These are phyloP conservation scores for Syritta pipiens DNA, from an alignment of 2,888 invertebrate genomes.

Conservation along the genomic window DNA sequence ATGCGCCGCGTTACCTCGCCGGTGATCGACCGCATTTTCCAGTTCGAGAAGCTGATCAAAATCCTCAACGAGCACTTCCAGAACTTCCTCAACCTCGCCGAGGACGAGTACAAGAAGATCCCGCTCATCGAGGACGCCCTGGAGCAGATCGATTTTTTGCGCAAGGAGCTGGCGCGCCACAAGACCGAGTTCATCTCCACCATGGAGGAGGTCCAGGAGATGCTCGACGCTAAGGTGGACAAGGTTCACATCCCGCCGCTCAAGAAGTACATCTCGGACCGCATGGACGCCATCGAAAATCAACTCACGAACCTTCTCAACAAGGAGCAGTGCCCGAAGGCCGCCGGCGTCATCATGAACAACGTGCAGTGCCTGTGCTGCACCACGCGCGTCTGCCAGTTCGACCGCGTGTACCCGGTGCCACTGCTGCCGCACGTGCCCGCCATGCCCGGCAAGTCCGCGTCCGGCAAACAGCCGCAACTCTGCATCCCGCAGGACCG, in stretches of 20 bases:
- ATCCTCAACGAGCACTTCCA: slow-evolving; percentile 72
- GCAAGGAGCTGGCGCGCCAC: slow-evolving; percentile 70
- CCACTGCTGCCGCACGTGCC: slow-evolving; percentile 70
- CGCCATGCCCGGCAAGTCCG: slow-evolving; percentile 61
- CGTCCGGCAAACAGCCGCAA: neutral
- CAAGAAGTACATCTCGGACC: slow-evolving; percentile 74
- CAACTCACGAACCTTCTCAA: slow-evolving; percentile 70
- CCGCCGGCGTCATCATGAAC: slow-evolving; percentile 74
- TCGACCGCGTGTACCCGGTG: slow-evolving; percentile 12
- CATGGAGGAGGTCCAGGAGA: slow-evolving; percentile 78
- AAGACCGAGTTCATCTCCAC: slow-evolving; percentile 73
- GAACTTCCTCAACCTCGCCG: slow-evolving; percentile 71
- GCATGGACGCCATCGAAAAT: slow-evolving; percentile 71
- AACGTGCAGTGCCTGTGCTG: slow-evolving; percentile 75
- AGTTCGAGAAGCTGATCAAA: slow-evolving; percentile 70
- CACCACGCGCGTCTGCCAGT: slow-evolving; percentile 71
- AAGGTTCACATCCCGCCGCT: slow-evolving; percentile 76
- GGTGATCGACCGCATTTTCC: slow-evolving; percentile 73
- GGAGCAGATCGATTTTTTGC: slow-evolving; percentile 72
- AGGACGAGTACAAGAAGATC: slow-evolving; percentile 73
- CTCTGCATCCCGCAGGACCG: neutral
- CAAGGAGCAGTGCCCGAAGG: slow-evolving; percentile 73
- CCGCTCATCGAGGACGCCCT: slow-evolving; percentile 75
- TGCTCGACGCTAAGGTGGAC: slow-evolving; percentile 77
- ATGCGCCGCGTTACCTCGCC: slow-evolving; percentile 74